Conservation (phyloP, 2,113 vertebrate species). For the Ophiodon elongatus region DNA sequence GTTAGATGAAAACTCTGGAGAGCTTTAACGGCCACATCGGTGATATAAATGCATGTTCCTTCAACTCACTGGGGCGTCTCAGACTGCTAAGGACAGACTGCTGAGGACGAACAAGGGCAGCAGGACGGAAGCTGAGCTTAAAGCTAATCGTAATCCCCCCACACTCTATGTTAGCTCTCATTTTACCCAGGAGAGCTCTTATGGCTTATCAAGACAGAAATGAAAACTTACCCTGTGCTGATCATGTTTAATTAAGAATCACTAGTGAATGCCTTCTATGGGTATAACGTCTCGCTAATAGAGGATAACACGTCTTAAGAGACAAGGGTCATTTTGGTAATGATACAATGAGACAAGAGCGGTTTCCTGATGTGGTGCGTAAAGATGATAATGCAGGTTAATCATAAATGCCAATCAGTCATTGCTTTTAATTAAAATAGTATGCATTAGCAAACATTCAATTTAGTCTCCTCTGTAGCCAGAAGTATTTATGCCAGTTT, state of each 20-base stretch:
- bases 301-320: constrained; percentile 62
- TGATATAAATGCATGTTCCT: constrained; percentile 61
- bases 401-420: constrained; percentile 18
- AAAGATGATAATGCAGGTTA: constrained; percentile 31
- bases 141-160: constrained; percentile 64
- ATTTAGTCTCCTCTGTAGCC: not conserved
- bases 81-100: constrained; percentile 50
- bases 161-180: constrained; percentile 45
- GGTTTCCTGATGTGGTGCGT: not conserved
- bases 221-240: constrained; percentile 55
- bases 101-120: constrained; percentile 71
- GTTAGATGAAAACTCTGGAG: constrained; percentile 53
- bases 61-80: constrained; percentile 55
- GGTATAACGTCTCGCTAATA: constrained; percentile 51
- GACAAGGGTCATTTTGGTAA: constrained; percentile 47
- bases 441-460: constrained; percentile 20
- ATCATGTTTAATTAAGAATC: constrained; percentile 78
- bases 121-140: constrained; percentile 36
- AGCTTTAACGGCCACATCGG: constrained; percentile 52
- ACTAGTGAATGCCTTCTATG: constrained; percentile 41
- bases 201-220: constrained; percentile 67
- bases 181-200: constrained; percentile 67
- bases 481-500: not conserved
- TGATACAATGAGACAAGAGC: constrained; percentile 38
- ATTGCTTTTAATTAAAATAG: constrained; percentile 43